Base-by-base conservation (phyloP, 1,140 invertebrate species). In the Anadara kagoshimensis region DNA sequence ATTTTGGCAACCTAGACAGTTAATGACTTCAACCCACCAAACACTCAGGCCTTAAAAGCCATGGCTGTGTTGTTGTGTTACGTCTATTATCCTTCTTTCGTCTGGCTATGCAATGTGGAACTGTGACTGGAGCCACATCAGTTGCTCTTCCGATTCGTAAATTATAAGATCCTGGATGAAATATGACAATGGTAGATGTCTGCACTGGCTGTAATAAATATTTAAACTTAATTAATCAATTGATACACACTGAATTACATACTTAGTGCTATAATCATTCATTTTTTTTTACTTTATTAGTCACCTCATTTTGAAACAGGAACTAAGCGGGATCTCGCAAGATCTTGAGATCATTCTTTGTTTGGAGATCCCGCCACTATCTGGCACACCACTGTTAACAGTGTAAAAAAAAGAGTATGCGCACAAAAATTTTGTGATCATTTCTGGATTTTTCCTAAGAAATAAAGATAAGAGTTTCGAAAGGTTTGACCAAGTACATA, bases 101-200 rank as follows among this genome's bases (percentile, higher is more conserved):
- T 26, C 91, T 80, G 0, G 95, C 96, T 62, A 98, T 93, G 41
- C 95, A 96, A 90, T 98, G 96, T 16, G 97, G 90, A 54, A 97
- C 90, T 16, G 93, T 94, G 51, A 94, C 90, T 43, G 97, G 97
- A 86, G 95, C 93, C 2, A 96, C 89, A 89, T 98, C 96, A 0
- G 95, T 95, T 10, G 96, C 96, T 85, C 95, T 89, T 3, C 96
- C 96, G 83, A 98, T 95, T 59, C 95, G 90, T 18, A 98, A 90
- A 85, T 96, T 94, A 58, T 94, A 92, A 0, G 97, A 98, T 11
- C 97, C 97, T 63, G 97, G 96, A 87, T 98, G 96, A 58, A 98
- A 96, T n/a, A 98, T 93, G 53, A 98, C 94, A 43, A 96, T 82
- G 36, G 87, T 83, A 44, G 79, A 77, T 45, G 84, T 81, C 66